A percentile compares a stretch with the other conserved stretches of the same genome.
Conservation (phyloP, 2,113 vertebrate genomes). For the Maccullochella peelii region DNA sequence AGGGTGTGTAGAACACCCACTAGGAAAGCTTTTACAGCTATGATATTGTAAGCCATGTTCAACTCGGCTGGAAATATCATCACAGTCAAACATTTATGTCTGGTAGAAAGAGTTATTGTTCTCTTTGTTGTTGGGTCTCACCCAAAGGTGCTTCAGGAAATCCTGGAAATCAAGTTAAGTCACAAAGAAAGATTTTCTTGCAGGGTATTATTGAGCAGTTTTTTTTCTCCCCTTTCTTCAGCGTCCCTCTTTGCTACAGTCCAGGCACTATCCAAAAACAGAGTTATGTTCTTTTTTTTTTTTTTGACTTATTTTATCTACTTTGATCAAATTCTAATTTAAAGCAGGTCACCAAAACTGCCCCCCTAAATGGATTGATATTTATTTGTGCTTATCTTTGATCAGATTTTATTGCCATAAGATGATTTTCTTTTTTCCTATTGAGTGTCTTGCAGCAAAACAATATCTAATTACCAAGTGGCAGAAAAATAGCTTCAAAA, state of each 20-base stretch:
- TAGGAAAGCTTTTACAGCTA: slow-evolving; percentile 7
- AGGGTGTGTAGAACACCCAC: slow-evolving; percentile 17
- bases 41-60: slow-evolving; percentile 25
- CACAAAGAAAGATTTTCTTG: slow-evolving; percentile 40
- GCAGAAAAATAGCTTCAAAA: background rate
- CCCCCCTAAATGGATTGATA: background rate
- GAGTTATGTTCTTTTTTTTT: background rate
- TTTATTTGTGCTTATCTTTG: background rate
- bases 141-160: slow-evolving; percentile 52
- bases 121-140: slow-evolving; percentile 53
- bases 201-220: background rate
- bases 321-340: background rate
- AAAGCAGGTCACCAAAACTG: background rate
- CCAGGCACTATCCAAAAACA: background rate
- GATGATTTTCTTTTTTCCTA: background rate
- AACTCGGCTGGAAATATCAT: slow-evolving; percentile 46
- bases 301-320: background rate
- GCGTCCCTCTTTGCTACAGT: background rate
- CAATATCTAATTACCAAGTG: background rate
- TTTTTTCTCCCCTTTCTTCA: background rate
- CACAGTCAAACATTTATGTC: slow-evolving; percentile 49
- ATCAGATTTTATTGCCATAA: background rate
- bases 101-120: slow-evolving; percentile 54
- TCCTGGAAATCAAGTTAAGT: slow-evolving; percentile 60
- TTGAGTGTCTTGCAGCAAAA: background rate